Evolutionary conservation across 64 coral and sea anemone genomes (phyloP), one percentile per base, ranked within the genome.

Genomic region (Pachyseris speciosa): DNA sequence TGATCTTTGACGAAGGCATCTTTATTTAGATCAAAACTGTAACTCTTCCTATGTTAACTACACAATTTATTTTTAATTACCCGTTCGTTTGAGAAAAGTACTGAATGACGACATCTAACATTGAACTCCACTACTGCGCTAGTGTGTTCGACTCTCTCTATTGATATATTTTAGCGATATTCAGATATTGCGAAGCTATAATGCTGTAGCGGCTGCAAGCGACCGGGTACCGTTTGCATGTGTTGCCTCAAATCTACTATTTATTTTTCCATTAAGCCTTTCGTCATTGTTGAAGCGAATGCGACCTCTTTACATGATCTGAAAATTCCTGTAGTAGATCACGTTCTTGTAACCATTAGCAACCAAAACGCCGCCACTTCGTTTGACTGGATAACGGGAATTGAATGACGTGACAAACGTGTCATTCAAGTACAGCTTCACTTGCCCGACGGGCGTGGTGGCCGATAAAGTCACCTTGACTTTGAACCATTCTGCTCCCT

Each of bases 341-440:
- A 88, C 48, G 37, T 88, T 88, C 41, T 87, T 87, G 69, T 87
- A 87, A 52, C 85, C 85, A 74, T 87, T 87, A 5, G 85, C 85
- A 32, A 87, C 85, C 66, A 87, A 38, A 36, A 87, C 67, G 16
- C 85, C 68, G 27, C 85, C 85, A 55, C 28, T 67, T 37, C 41
- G 53, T 74, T 48, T 72, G 49, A 57, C 28, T 39, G 69, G 43
- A 72, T 72, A 87, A 30, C 72, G 85, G 3, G 85, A 45, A 26
- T 69, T 87, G 38, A 51, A 52, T 53, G 58, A 64, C 61, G 47
- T 87, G 47, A 87, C 66, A 25, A 87, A n/a, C 3, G 32, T 37
- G 9, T 33, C 68, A 16, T 41, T 72, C 17, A 71, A 11, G 34
- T 72, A 87, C 22, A 74, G 53, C 16, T 87, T 87, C 30, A 65